phyloP scores from a whole-genome alignment of 2,888 invertebrate species.

The Terebella lapidaria region DNA sequence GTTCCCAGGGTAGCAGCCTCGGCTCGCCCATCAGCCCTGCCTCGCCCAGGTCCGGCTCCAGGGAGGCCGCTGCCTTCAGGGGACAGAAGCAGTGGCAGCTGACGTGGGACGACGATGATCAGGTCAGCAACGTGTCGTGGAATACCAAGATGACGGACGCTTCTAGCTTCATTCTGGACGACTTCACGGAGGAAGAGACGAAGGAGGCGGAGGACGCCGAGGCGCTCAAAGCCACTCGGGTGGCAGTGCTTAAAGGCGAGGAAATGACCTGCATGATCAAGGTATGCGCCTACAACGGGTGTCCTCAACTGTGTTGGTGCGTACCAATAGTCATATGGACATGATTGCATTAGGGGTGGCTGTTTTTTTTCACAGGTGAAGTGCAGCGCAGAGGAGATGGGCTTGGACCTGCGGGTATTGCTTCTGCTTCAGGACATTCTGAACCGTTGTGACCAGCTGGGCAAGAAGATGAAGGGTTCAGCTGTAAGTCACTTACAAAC shows the following conservation, averaged over 20 bases:
- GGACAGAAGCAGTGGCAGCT: not conserved
- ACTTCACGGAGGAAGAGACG: not conserved
- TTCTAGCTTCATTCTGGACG: not conserved
- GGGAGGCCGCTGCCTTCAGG: not conserved
- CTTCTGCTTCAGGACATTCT: not conserved
- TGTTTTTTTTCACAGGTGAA: not conserved
- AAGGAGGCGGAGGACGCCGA: not conserved
- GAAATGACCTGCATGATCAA: not conserved
- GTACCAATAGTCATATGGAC: no score
- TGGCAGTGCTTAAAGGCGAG: not conserved
- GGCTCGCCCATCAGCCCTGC: not conserved
- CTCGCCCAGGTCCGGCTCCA: not conserved
- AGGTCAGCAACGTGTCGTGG: not conserved
- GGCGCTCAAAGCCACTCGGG: not conserved
- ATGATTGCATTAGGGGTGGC: no score
- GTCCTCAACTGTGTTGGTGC: no score
- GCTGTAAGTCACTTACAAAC: not conserved
- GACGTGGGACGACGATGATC: not conserved
- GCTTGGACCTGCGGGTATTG: not conserved
- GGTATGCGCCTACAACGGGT: not conserved
- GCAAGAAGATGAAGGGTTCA: not conserved
- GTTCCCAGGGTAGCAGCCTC: not conserved
- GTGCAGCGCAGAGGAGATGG: constrained; percentile 2
- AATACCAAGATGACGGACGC: not conserved
- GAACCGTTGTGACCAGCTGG: not conserved